Percentiles rank a stretch among this genome's conserved stretches.
Conservation (phyloP, 2,113 vertebrate genomes). For the Hypocryptadius cinnamomeus region DNA sequence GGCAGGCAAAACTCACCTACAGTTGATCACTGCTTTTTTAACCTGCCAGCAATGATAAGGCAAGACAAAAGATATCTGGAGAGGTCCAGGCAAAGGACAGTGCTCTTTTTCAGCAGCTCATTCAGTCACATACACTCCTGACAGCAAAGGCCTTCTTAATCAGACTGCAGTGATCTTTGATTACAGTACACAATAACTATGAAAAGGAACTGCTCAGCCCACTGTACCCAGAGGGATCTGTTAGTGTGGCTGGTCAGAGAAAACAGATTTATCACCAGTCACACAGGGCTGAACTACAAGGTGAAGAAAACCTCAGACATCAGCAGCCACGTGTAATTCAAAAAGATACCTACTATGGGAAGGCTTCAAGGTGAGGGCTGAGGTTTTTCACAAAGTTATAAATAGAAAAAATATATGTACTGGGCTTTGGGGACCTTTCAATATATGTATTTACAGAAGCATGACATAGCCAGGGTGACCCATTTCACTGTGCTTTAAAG, state of each 20-base stretch:
- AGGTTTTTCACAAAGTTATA: not conserved
- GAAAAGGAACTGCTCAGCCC: not conserved
- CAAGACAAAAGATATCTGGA: not conserved
- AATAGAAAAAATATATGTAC: not conserved
- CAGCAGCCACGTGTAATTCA: not conserved
- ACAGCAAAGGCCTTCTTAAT: not conserved
- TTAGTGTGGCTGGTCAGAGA: not conserved
- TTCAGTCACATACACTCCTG: not conserved
- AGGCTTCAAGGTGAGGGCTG: not conserved
- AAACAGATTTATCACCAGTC: not conserved
- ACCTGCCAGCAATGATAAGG: not conserved
- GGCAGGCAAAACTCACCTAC: not conserved
- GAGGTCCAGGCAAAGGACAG: not conserved
- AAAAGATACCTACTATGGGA: not conserved
- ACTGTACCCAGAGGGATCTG: not conserved
- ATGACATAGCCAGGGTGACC: not conserved
- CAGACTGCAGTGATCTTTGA: not conserved
- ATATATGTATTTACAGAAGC: not conserved
- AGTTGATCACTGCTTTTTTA: not conserved
- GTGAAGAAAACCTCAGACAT: not conserved
- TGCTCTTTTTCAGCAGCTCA: not conserved
- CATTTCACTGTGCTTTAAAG: not conserved
- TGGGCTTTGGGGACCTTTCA: not conserved
- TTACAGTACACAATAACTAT: not conserved
- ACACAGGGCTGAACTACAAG: not conserved